phyloP scores from a whole-genome alignment of 2,888 invertebrate species.

The Colostygia pectinataria region DNA sequence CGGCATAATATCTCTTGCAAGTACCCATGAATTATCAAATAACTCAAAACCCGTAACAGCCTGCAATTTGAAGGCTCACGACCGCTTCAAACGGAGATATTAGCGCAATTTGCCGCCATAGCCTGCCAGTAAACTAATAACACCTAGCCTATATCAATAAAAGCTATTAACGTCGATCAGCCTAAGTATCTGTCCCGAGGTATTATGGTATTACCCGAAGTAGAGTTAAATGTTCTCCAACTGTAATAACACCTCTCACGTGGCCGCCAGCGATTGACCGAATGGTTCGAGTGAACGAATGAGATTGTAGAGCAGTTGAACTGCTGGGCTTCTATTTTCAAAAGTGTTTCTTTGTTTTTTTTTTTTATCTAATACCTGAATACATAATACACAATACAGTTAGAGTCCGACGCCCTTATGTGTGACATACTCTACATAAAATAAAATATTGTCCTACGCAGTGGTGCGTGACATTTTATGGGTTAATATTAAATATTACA shows the following conservation, averaged over 20 bases:
- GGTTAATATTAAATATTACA: no score
- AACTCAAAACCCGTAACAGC: constrained; percentile 65
- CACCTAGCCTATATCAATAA: constrained; percentile 77
- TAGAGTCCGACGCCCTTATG: no score
- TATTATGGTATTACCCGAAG: constrained; percentile 56
- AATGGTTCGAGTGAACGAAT: constrained; percentile 24
- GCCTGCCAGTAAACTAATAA: constrained; percentile 59
- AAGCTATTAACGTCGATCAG: constrained; percentile 78
- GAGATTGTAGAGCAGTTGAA: no score
- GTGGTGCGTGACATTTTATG: no score
- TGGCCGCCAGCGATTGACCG: constrained; percentile 30
- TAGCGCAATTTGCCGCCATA: constrained; percentile 62
- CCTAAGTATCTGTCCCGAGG: constrained; percentile 64
- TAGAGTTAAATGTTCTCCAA: constrained; percentile 67
- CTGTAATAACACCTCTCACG: constrained; percentile 55
- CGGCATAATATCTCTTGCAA: constrained; percentile 25
- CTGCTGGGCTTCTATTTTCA: no score
- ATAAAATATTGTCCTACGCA: no score
- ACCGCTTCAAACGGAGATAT: constrained; percentile 66
- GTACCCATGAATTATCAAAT: constrained; percentile 60
- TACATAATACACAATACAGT: no score
- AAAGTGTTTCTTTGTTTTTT: no score
- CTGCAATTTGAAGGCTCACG: constrained; percentile 66
- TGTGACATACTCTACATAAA: no score
- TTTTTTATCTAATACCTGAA: no score